These are phyloP conservation scores for Salticus scenicus DNA, from an alignment of 2,888 invertebrate genomes.

Conservation along the genomic window DNA sequence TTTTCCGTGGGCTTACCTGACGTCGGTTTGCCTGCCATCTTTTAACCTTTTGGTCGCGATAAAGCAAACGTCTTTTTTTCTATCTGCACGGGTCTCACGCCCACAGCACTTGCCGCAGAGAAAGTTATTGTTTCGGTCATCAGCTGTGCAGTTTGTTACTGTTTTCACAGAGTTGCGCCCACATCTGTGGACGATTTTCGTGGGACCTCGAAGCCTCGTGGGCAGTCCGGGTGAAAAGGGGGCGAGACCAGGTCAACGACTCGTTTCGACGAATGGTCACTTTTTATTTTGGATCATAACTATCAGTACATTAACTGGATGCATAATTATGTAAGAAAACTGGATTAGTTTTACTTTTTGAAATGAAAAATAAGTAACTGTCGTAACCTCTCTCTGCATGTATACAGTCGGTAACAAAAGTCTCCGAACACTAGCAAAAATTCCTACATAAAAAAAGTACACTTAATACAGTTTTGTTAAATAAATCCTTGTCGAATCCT, in stretches of 20 bases:
- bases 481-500: too few species aligned
- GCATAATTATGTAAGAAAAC: too few species aligned
- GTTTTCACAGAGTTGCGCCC: conserved; percentile 35
- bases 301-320: too few species aligned
- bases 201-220: conserved; percentile 20
- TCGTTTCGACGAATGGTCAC: not conserved
- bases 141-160: too few species aligned
- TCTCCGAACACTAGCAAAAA: too few species aligned
- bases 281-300: too few species aligned
- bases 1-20: not conserved
- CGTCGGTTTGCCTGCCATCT: not conserved
- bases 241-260: conserved; percentile 37
- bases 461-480: too few species aligned
- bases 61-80: not conserved
- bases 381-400: too few species aligned
- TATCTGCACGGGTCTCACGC: conserved; percentile 26
- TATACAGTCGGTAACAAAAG: too few species aligned
- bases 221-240: conserved; percentile 23
- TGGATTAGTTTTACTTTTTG: too few species aligned
- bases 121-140: conserved; percentile 50
- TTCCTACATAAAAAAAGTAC: too few species aligned
- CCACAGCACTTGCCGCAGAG: not conserved
- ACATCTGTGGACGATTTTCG: conserved; percentile 28
- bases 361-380: too few species aligned
- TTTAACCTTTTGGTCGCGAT: conserved; percentile 1